Conservation (phyloP, 92 coral and sea anemone genomes). For the Montipora capitata region DNA sequence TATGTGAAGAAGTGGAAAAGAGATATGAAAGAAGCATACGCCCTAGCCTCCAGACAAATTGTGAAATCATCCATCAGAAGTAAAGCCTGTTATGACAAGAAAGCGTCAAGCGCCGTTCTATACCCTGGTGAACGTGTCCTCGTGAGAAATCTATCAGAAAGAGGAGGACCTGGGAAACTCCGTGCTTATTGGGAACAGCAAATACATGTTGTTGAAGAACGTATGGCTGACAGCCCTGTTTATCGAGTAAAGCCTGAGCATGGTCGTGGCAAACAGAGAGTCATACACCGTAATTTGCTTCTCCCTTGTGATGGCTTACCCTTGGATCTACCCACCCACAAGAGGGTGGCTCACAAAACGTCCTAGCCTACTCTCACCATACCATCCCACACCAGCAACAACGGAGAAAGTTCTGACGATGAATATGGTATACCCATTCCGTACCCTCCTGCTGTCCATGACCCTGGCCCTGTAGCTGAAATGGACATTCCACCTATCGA, state of each 20-base stretch:
- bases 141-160: conserved; percentile 68
- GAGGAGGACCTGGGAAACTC: conserved; percentile 81
- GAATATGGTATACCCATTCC: background rate
- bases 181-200: conserved; percentile 76
- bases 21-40: conserved; percentile 76
- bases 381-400: conserved; percentile 14
- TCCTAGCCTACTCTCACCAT: background rate
- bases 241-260: conserved; percentile 66
- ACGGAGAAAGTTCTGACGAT: conserved; percentile 14
- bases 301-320: conserved; percentile 76
- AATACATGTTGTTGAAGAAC: conserved; percentile 48
- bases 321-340: conserved; percentile 29
- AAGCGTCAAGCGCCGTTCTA: conserved; percentile 34
- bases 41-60: conserved; percentile 33
- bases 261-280: conserved; percentile 55
- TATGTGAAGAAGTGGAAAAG: conserved; percentile 75
- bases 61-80: conserved; percentile 24
- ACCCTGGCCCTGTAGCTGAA: background rate
- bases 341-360: background rate
- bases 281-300: conserved; percentile 70
- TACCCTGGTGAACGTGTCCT: conserved; percentile 68
- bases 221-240: conserved; percentile 62
- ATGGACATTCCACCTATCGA: background rate
- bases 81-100: conserved; percentile 58
- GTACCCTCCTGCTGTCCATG: background rate